Percentiles rank a stretch among this genome's conserved stretches.
Evolutionary conservation across 2,113 vertebrate species (phyloP).

Genomic region (Dunckerocampus dactyliophorus): DNA sequence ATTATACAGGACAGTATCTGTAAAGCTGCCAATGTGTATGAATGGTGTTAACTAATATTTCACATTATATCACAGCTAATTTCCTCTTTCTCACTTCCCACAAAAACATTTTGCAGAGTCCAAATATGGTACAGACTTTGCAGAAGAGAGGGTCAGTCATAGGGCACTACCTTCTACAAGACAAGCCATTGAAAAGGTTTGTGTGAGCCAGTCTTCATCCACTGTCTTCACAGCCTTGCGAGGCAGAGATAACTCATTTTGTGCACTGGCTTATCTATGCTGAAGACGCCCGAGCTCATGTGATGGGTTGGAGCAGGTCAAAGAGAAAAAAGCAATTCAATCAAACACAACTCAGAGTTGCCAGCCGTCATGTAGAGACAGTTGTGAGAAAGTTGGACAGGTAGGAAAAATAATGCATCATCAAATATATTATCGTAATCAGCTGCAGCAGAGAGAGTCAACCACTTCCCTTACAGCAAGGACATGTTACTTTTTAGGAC

Average conservation of each 20-base stretch:
- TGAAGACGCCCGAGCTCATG: conserved; percentile 56
- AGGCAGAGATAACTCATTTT: conserved; percentile 32
- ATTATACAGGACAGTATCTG: no score
- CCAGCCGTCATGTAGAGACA: conserved; percentile 31
- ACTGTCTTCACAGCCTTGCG: background rate
- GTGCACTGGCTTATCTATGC: conserved; percentile 37
- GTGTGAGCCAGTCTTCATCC: conserved; percentile 33
- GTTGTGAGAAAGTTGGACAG: conserved; percentile 52
- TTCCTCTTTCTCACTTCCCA: conserved; percentile 40
- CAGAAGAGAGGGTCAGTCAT: conserved; percentile 79
- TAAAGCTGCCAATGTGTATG: background rate
- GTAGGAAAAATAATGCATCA: conserved; percentile 37
- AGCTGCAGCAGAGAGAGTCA: background rate
- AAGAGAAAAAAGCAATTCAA: conserved; percentile 27
- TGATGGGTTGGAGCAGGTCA: conserved; percentile 41
- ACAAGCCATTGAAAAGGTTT: conserved; percentile 73
- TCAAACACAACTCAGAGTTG: conserved; percentile 40
- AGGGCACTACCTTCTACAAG: conserved; percentile 72
- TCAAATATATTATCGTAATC: background rate
- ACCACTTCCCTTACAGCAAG: background rate
- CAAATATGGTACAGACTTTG: conserved; percentile 62
- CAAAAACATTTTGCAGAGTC: conserved; percentile 59
- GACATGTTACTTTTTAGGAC: conserved; percentile 42
- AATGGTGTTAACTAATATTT: background rate
- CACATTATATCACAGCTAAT: conserved; percentile 15